These are phyloP conservation scores for Percina caprodes DNA, from an alignment of 2,113 vertebrate genomes.

Conservation along the genomic window DNA sequence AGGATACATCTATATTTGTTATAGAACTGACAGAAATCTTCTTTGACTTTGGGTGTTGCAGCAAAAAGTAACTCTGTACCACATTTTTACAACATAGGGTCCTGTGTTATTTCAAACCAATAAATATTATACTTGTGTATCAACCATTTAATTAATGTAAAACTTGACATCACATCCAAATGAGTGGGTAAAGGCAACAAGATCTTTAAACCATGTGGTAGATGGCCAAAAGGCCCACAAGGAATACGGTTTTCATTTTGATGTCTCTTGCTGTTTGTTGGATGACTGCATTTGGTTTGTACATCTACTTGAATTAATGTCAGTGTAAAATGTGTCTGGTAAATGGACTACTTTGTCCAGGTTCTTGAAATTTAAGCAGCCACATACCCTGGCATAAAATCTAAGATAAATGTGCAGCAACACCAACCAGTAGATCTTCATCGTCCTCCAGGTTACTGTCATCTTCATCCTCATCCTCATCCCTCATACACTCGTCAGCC, in stretches of 20 bases:
- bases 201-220: not conserved
- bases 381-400: not conserved
- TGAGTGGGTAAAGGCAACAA: not conserved
- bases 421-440: constrained; percentile 92
- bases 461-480: constrained; percentile 88
- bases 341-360: not conserved
- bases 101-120: not conserved
- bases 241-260: not conserved
- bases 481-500: constrained; percentile 94
- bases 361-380: not conserved
- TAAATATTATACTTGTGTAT: not conserved
- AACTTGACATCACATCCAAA: not conserved
- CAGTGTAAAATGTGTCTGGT: not conserved
- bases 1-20: not conserved
- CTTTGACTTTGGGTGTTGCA: not conserved
- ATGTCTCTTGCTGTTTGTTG: not conserved
- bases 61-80: not conserved
- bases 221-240: not conserved
- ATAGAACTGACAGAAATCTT: not conserved
- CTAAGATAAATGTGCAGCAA: not conserved
- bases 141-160: not conserved
- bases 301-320: not conserved
- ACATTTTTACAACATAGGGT: not conserved
- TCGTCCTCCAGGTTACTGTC: constrained; percentile 85
- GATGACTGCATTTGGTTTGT: not conserved